Conservation (phyloP, 2,797 vertebrate genomes). For the Enteromius mattozi region DNA sequence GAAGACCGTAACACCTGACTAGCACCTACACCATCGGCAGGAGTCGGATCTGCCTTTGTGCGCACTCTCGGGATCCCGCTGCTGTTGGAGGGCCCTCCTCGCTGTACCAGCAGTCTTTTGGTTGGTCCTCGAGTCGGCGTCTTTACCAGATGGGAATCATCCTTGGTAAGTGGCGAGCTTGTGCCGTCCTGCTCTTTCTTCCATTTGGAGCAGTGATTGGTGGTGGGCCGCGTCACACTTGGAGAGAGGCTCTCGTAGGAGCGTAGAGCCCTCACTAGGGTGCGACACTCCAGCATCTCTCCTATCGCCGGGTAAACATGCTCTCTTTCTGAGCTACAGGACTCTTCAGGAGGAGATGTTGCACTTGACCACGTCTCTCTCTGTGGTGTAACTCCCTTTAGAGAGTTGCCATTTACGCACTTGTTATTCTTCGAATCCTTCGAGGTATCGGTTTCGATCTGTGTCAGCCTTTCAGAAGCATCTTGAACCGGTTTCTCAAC, state of each 20-base stretch:
- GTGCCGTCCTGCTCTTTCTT: constrained; percentile 75
- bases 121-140: constrained; percentile 67
- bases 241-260: constrained; percentile 77
- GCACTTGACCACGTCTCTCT: constrained; percentile 63
- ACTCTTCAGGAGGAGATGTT: constrained; percentile 67
- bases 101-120: constrained; percentile 72
- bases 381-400: constrained; percentile 59
- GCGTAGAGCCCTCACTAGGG: constrained; percentile 79
- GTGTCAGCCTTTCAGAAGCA: constrained; percentile 61
- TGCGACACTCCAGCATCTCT: constrained; percentile 82
- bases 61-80: constrained; percentile 70
- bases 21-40: constrained; percentile 54
- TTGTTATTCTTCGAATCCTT: constrained; percentile 39
- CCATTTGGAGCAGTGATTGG: constrained; percentile 85
- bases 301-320: constrained; percentile 72
- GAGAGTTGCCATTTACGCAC: constrained; percentile 44
- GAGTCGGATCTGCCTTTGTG: constrained; percentile 67
- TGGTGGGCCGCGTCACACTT: constrained; percentile 68
- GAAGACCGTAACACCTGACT: constrained; percentile 59
- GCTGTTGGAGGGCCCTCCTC: constrained; percentile 62
- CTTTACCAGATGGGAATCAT: constrained; percentile 68
- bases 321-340: constrained; percentile 59
- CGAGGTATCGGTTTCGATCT: constrained; percentile 34
- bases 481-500: constrained; percentile 54
- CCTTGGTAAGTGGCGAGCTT: constrained; percentile 66